phyloP scores from a whole-genome alignment of 2,888 invertebrate species.

The Hemithea aestivaria region DNA sequence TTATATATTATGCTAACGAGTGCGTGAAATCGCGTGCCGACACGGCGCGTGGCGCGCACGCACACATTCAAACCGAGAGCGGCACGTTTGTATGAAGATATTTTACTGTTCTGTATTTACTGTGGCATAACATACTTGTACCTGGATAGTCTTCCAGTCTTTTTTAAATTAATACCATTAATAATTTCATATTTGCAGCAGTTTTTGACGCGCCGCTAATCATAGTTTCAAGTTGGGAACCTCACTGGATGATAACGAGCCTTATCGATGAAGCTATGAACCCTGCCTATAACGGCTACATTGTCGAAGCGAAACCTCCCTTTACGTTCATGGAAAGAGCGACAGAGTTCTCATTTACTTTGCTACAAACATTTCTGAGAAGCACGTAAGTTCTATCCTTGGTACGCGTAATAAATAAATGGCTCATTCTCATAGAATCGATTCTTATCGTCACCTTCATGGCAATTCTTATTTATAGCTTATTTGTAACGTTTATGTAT shows the following conservation, averaged over 20 bases:
- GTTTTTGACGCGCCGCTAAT: slow-evolving; percentile 34
- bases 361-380: slow-evolving; percentile 1
- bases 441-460: too few relatives aligned
- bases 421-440: too few relatives aligned
- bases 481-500: too few relatives aligned
- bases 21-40: too few relatives aligned
- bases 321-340: slow-evolving; percentile 35
- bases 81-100: too few relatives aligned
- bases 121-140: too few relatives aligned
- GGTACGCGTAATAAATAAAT: background rate
- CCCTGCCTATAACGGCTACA: slow-evolving; percentile 45
- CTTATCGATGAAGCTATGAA: slow-evolving; percentile 44
- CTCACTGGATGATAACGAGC: slow-evolving; percentile 32
- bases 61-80: too few relatives aligned
- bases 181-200: background rate
- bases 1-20: too few relatives aligned
- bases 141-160: too few relatives aligned
- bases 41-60: too few relatives aligned
- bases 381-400: background rate
- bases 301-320: slow-evolving; percentile 29
- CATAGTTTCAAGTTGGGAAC: slow-evolving; percentile 42
- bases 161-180: background rate
- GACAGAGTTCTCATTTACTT: slow-evolving; percentile 25
- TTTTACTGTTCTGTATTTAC: too few relatives aligned
- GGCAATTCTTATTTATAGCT: too few relatives aligned